A percentile compares a stretch with the other conserved stretches of the same genome.
Evolutionary conservation across 2,797 vertebrate genomes (phyloP).

Genomic region (Pangasius krempfi): DNA sequence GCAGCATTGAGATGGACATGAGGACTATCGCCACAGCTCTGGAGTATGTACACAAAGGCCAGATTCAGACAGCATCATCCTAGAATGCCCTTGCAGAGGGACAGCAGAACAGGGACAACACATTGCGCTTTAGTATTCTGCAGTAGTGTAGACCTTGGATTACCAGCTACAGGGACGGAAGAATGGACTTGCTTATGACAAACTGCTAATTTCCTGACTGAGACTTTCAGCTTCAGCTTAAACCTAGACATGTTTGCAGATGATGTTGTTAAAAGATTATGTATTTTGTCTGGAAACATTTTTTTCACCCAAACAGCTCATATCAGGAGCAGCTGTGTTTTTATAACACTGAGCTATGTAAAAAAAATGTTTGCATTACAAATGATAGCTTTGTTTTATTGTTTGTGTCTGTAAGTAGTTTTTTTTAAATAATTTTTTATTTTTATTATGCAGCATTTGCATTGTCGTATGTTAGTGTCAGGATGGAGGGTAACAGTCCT

Average conservation of each 20-base stretch:
- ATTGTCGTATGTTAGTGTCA: neutral
- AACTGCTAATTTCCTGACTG: neutral
- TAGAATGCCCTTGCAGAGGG: neutral
- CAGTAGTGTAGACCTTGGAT: neutral
- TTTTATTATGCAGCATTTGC: neutral
- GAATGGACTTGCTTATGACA: neutral
- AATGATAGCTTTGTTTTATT: neutral
- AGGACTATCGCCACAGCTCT: slow-evolving; percentile 90
- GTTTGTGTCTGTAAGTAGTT: neutral
- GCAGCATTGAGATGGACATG: slow-evolving; percentile 98
- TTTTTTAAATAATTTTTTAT: neutral
- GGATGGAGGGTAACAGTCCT: neutral
- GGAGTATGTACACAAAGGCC: slow-evolving; percentile 92
- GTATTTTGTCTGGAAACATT: neutral
- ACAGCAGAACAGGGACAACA: neutral
- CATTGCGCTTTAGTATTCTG: neutral
- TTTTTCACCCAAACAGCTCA: neutral
- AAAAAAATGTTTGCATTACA: neutral
- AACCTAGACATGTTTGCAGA: neutral
- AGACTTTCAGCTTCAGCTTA: neutral
- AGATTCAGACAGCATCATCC: slow-evolving; percentile 82
- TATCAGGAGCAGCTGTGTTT: neutral
- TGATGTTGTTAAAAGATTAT: neutral
- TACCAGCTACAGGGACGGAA: neutral
- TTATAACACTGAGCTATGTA: neutral